These are phyloP conservation scores for Gymnothorax javanicus DNA, from an alignment of 2,797 vertebrate species.

Conservation along the genomic window DNA sequence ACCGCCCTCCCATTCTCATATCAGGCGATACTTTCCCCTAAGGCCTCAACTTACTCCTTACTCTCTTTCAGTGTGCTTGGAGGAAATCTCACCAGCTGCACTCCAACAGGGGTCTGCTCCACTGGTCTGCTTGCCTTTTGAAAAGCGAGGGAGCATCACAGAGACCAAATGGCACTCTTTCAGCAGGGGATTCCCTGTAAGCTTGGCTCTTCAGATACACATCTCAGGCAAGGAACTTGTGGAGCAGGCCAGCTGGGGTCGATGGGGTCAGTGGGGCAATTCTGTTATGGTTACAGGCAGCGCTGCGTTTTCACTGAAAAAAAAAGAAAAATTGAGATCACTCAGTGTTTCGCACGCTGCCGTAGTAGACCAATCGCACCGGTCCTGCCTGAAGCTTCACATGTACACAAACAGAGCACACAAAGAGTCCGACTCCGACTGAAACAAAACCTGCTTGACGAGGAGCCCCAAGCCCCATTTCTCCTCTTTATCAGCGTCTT, in stretches of 20 bases:
- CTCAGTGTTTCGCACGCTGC: background rate
- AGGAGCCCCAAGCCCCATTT: conserved; percentile 47
- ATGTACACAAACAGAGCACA: background rate
- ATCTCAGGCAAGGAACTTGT: background rate
- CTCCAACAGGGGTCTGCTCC: background rate
- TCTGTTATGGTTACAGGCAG: background rate
- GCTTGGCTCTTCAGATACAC: background rate
- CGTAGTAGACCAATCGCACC: background rate
- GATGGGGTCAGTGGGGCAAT: background rate
- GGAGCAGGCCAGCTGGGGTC: background rate
- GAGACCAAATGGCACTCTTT: background rate
- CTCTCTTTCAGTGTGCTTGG: background rate
- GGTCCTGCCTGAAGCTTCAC: background rate
- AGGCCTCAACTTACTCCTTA: background rate
- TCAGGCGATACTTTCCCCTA: background rate
- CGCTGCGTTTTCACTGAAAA: background rate
- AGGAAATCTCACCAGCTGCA: background rate
- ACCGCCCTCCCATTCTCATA: background rate
- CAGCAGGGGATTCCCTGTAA: conserved; percentile 14
- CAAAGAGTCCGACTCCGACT: conserved; percentile 36
- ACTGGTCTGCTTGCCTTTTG: background rate
- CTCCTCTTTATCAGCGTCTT: conserved; percentile 62
- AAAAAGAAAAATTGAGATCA: background rate
- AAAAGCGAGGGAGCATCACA: background rate
- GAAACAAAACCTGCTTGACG: conserved; percentile 49